Percentiles rank a stretch among this genome's conserved stretches.
Conservation (phyloP, 2,113 vertebrate species). For the Monarcha castaneiventris region DNA sequence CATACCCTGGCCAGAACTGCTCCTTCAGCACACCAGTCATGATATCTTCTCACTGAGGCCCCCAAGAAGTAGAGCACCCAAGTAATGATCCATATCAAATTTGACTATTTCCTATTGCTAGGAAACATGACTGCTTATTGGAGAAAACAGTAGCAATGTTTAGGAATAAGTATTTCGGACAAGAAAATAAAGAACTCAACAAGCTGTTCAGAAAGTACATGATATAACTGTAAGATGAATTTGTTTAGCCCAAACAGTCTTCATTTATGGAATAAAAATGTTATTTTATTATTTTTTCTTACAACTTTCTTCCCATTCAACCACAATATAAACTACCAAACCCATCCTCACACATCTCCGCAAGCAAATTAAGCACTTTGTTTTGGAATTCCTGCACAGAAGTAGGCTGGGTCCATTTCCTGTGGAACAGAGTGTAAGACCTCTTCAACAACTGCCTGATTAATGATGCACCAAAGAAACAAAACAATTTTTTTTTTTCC, state of each 20-base stretch:
- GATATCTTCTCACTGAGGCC: neutral
- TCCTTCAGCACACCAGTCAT: neutral
- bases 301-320: neutral
- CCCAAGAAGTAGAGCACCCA: neutral
- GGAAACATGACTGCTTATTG: neutral
- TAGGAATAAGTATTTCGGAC: neutral
- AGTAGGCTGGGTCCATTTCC: slow-evolving; percentile 26
- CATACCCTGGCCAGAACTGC: neutral
- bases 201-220: neutral
- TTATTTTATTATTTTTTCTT: neutral
- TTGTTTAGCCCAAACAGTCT: neutral
- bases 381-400: neutral
- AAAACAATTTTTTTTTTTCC: neutral
- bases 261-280: neutral
- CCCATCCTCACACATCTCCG: neutral
- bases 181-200: neutral
- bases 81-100: neutral
- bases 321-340: neutral
- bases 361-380: slow-evolving; percentile 20
- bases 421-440: slow-evolving; percentile 1
- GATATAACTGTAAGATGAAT: neutral
- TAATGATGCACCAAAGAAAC: slow-evolving; percentile 25
- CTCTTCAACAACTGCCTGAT: slow-evolving; percentile 46
- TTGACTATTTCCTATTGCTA: neutral
- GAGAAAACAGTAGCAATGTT: neutral